Evolutionary conservation across 2,113 vertebrate genomes (phyloP).

Genomic region (Stigmatopora argus): DNA sequence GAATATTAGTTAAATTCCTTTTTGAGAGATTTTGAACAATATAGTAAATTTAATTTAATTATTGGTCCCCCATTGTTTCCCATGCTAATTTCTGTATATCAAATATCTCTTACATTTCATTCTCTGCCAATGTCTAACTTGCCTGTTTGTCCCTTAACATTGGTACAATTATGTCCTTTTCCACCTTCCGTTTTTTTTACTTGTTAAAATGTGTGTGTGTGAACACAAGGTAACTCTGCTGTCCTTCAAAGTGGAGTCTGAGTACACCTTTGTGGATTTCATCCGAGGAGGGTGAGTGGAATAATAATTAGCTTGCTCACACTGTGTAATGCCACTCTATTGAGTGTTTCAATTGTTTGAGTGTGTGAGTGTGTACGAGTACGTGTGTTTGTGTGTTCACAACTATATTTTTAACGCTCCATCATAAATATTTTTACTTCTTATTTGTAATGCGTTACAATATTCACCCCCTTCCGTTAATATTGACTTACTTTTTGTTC

Average conservation of each 20-base stretch:
- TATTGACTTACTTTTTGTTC: conserved; percentile 10
- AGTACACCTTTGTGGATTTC: conserved; percentile 97
- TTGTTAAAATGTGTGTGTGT: conserved; percentile 15
- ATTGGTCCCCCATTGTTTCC: not conserved
- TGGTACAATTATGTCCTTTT: conserved; percentile 10
- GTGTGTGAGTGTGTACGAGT: conserved; percentile 1
- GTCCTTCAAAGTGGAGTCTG: conserved; percentile 93
- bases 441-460: not conserved
- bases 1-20: not conserved
- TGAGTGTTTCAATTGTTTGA: not conserved
- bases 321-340: conserved; percentile 15
- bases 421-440: not conserved
- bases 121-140: conserved; percentile 10
- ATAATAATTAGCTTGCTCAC: conserved; percentile 40
- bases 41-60: not conserved
- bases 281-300: conserved; percentile 93
- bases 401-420: not conserved
- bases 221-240: conserved; percentile 85
- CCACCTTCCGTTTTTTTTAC: conserved; percentile 16
- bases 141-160: conserved; percentile 15
- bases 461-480: conserved; percentile 1
- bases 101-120: conserved; percentile 23
- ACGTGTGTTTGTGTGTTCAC: conserved; percentile 1
- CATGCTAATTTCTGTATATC: conserved; percentile 4
- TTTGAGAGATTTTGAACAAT: not conserved